A percentile compares a stretch with the other conserved stretches of the same genome.
These are phyloP conservation scores for Pogonocherus hispidulus DNA, from an alignment of 2,888 invertebrate species.

Conservation along the genomic window DNA sequence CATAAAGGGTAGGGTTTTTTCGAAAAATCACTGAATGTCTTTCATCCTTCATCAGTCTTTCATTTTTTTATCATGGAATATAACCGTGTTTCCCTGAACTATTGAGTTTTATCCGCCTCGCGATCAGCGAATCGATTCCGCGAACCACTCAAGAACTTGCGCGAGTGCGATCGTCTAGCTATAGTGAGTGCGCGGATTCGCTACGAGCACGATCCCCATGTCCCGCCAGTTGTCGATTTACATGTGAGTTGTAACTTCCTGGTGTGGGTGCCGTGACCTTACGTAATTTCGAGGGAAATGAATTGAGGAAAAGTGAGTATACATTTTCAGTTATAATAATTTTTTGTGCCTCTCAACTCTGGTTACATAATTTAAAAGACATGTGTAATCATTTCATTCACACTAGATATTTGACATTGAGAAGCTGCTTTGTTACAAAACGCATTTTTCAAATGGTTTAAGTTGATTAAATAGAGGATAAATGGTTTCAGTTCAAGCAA, in stretches of 20 bases:
- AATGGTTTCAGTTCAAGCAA: not conserved
- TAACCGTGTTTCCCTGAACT: too few relatives aligned
- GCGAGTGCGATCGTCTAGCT: not conserved
- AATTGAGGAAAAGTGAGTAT: conserved; percentile 15
- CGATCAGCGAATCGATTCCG: conserved; percentile 13
- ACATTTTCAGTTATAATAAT: not conserved
- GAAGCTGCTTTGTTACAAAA: conserved; percentile 8
- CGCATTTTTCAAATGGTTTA: not conserved
- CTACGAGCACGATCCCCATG: not conserved
- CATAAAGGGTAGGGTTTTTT: too few relatives aligned
- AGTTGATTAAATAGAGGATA: conserved; percentile 27
- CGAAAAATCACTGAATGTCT: too few relatives aligned
- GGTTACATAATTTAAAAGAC: not conserved
- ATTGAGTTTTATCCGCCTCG: not conserved
- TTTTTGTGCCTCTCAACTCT: not conserved
- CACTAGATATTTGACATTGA: conserved; percentile 9
- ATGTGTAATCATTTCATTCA: not conserved
- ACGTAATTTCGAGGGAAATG: conserved; percentile 5
- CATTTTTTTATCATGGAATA: too few relatives aligned
- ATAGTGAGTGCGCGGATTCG: conserved; percentile 10
- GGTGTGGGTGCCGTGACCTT: conserved; percentile 4
- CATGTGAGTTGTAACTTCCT: conserved; percentile 24
- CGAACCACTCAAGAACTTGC: not conserved
- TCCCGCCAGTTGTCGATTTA: not conserved
- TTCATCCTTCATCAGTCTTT: too few relatives aligned